phyloP scores from a whole-genome alignment of 2,113 vertebrate species.

The Stercorarius parasiticus region DNA sequence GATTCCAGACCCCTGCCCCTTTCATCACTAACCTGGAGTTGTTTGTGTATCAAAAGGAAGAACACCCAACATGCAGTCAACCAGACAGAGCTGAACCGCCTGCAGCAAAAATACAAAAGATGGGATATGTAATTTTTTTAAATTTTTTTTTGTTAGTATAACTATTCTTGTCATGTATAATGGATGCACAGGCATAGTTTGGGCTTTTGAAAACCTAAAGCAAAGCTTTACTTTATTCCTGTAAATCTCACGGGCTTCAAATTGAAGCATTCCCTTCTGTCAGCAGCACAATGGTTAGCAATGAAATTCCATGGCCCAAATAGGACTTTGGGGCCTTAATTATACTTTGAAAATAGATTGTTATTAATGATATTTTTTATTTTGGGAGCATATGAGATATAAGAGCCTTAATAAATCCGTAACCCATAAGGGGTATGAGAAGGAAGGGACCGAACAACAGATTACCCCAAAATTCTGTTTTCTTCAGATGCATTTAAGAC shows the following conservation, averaged over 20 bases:
- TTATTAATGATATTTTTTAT: not conserved
- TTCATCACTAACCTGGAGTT: not conserved
- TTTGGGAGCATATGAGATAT: not conserved
- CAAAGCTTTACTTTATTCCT: conserved; percentile 59
- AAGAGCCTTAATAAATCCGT: not conserved
- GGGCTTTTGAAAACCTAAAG: conserved; percentile 44
- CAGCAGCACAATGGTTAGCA: conserved; percentile 9
- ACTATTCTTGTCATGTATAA: conserved; percentile 42
- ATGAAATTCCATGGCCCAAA: conserved; percentile 16
- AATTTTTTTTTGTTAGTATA: not conserved
- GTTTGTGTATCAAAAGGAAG: conserved; percentile 17
- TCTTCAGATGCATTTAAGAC: not conserved
- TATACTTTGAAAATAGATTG: not conserved
- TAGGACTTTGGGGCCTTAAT: not conserved
- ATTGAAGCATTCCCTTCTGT: conserved; percentile 34
- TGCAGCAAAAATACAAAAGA: not conserved
- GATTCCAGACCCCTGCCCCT: conserved; percentile 4
- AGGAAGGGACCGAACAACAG: not conserved
- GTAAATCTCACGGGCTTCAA: conserved; percentile 49
- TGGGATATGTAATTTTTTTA: not conserved
- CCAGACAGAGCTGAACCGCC: not conserved
- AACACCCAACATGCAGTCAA: not conserved
- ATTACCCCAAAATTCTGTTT: not conserved
- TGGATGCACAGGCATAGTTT: conserved; percentile 2
- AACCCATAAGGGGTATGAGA: not conserved